These are phyloP conservation scores for Anastrepha ludens DNA, from an alignment of 1,140 invertebrate genomes.

Conservation along the genomic window DNA sequence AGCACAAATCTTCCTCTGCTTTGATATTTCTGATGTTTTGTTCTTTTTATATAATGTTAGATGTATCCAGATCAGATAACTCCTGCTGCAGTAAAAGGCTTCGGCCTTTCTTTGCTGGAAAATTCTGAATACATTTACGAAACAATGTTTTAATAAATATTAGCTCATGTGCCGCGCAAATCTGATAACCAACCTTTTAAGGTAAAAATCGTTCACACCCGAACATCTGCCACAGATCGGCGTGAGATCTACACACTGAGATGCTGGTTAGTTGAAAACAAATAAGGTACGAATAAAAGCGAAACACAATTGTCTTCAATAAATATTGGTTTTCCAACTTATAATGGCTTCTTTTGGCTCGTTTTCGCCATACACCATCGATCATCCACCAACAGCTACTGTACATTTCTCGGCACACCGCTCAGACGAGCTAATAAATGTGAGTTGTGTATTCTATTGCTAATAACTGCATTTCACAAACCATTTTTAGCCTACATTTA, in stretches of 20 bases:
- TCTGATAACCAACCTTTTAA: conserved; percentile 21
- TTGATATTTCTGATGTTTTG: too few relatives aligned
- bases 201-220: conserved; percentile 19
- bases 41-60: too few relatives aligned
- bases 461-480: conserved; percentile 39
- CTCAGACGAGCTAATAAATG: background rate
- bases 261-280: background rate
- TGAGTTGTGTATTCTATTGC: background rate
- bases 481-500: conserved; percentile 21
- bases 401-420: background rate
- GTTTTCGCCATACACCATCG: background rate
- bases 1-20: too few relatives aligned
- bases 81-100: too few relatives aligned
- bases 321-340: conserved; percentile 34
- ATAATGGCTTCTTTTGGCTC: background rate
- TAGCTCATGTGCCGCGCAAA: background rate
- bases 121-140: background rate
- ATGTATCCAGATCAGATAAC: too few relatives aligned
- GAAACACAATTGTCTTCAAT: conserved; percentile 18
- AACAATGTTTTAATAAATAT: conserved; percentile 35
- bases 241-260: background rate
- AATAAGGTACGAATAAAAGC: background rate
- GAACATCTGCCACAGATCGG: conserved; percentile 26
- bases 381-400: background rate
- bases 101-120: too few relatives aligned